phyloP scores from a whole-genome alignment of 2,888 invertebrate species.

The Polydrusus tereticollis region DNA sequence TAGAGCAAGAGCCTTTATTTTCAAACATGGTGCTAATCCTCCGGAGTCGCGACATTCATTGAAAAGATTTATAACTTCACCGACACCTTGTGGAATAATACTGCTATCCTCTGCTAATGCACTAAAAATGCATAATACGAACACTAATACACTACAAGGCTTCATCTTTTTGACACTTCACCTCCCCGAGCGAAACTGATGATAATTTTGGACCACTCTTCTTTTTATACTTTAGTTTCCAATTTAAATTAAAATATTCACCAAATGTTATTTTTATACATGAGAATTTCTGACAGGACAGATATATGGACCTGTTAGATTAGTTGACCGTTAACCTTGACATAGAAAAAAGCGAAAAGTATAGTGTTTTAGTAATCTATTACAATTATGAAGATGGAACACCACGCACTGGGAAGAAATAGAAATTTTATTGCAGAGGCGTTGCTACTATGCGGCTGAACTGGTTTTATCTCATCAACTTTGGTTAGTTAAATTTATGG shows the following conservation, averaged over 20 bases:
- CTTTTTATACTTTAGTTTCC: conserved; percentile 49
- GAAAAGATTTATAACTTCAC: conserved; percentile 78
- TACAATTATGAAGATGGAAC: conserved; percentile 42
- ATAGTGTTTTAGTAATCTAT: conserved; percentile 27
- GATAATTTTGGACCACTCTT: conserved; percentile 32
- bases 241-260: conserved; percentile 46
- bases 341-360: conserved; percentile 51
- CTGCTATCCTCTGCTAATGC: conserved; percentile 49
- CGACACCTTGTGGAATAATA: conserved; percentile 69
- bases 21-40: conserved; percentile 81
- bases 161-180: conserved; percentile 47
- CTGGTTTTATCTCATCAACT: not conserved
- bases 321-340: conserved; percentile 46
- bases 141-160: conserved; percentile 41
- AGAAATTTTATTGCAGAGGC: conserved; percentile 34
- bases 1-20: conserved; percentile 85
- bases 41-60: conserved; percentile 82
- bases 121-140: conserved; percentile 40
- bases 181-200: conserved; percentile 46
- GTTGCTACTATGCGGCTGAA: not conserved
- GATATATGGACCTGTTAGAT: conserved; percentile 34
- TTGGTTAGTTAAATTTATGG: not conserved
- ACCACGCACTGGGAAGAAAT: conserved; percentile 4
- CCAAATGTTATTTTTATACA: conserved; percentile 29
- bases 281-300: conserved; percentile 20